Conservation (phyloP, 2,888 invertebrate genomes). For the Synergus laeviventris region DNA sequence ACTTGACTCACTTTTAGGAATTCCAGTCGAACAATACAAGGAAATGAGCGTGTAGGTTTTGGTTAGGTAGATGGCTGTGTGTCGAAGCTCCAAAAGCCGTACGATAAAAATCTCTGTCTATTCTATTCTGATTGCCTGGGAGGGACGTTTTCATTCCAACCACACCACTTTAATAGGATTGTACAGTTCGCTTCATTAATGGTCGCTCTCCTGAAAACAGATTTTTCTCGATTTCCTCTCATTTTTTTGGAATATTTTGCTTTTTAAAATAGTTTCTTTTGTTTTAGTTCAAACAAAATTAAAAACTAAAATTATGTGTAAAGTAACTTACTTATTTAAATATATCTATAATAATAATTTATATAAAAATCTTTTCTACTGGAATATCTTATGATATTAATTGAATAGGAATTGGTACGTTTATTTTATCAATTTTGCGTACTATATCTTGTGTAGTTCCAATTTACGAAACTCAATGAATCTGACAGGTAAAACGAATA, state of each 20-base stretch:
- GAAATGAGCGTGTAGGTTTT: neutral
- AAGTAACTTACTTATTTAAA: too few relatives aligned
- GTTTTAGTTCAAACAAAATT: too few relatives aligned
- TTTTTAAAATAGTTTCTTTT: too few relatives aligned
- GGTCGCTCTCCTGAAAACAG: too few relatives aligned
- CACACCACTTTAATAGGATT: conserved; percentile 43
- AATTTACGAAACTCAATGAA: conserved; percentile 53
- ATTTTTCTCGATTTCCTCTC: too few relatives aligned
- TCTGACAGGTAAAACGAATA: conserved; percentile 51
- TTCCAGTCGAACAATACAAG: conserved; percentile 33
- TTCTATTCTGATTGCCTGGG: conserved; percentile 48
- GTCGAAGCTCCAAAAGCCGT: conserved; percentile 47
- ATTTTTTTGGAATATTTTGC: too few relatives aligned
- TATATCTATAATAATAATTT: too few relatives aligned
- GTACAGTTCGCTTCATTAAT: conserved; percentile 23
- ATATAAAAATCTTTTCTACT: too few relatives aligned
- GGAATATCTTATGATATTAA: too few relatives aligned
- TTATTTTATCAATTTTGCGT: neutral
- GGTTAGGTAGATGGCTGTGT: conserved; percentile 46
- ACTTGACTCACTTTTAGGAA: conserved; percentile 40
- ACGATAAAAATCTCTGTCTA: conserved; percentile 53
- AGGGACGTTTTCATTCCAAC: conserved; percentile 44
- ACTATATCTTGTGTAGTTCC: conserved; percentile 34
- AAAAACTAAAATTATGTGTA: too few relatives aligned
- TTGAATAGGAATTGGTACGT: conserved; percentile 26